Evolutionary conservation across 2,797 vertebrate genomes (phyloP).

Genomic region (Valencia hispanica): DNA sequence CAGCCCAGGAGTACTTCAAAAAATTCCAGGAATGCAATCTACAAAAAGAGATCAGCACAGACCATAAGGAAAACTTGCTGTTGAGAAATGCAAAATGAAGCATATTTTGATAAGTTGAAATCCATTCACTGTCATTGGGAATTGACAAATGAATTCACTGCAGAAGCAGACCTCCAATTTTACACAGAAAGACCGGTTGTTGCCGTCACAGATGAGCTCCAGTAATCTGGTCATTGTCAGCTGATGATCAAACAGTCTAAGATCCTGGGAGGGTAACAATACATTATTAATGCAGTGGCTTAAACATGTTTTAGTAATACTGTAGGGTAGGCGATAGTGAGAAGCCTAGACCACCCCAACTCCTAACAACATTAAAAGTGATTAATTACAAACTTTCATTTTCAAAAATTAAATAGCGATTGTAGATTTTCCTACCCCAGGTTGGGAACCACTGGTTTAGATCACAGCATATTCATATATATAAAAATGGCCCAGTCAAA

Average conservation of each 20-base stretch:
- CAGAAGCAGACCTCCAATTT: conserved; percentile 82
- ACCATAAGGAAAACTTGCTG: not conserved
- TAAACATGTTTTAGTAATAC: not conserved
- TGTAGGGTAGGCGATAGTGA: not conserved
- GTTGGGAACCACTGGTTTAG: too few species aligned
- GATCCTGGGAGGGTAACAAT: conserved; percentile 76
- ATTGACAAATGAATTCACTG: not conserved
- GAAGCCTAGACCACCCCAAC: too few species aligned
- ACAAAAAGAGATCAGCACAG: conserved; percentile 10
- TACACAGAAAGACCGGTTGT: conserved; percentile 63
- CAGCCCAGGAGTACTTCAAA: conserved; percentile 90
- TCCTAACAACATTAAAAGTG: too few species aligned
- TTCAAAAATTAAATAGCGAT: too few species aligned
- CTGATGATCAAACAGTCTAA: conserved; percentile 82
- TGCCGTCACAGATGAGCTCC: conserved; percentile 75
- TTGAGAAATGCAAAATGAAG: not conserved
- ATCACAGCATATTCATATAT: not conserved
- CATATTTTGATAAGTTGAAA: not conserved
- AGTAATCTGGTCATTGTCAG: conserved; percentile 82
- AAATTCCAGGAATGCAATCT: conserved; percentile 95
- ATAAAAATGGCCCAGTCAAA: conserved; percentile 1
- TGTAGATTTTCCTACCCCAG: too few species aligned
- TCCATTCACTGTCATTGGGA: not conserved
- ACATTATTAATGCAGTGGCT: not conserved
- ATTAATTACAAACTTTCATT: too few species aligned